Base-by-base conservation (phyloP, 2,113 vertebrate species). In the Theristicus caerulescens region DNA sequence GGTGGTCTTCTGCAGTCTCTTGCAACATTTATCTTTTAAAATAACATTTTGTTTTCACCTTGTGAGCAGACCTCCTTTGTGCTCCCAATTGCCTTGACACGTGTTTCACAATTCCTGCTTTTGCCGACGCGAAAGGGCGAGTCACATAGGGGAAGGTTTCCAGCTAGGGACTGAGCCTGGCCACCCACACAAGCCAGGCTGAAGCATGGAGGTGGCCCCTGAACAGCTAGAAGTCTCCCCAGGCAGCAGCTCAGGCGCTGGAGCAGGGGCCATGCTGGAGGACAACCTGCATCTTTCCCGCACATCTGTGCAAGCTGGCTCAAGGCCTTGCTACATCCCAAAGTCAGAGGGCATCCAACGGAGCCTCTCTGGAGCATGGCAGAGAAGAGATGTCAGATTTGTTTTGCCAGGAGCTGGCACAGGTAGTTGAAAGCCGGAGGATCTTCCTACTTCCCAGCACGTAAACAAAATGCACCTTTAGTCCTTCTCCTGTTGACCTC, bases 291-390 rank as follows among this genome's bases (percentile, higher is more conserved):
- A 31, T 18, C 76, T 47, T 66, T 61, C 67, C 72, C 3, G 5
- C 54, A 57, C 5, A 38, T 11, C 44, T 20, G 13, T n/a, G 49
- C n/a, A 62, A 71, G 85, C 7, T 0, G 0, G 17, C n/a, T 64
- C 11, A 9, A 87, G 66, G 49, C 24, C 44, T 46, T 1, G 0
- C 27, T 64, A 29, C 47, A 51, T 66, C 67, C 27, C 4, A 1
- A 0, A 3, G 0, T 38, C 14, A 2, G 22, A 62, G 11, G 17
- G 13, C 57, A 47, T 26, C 36, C 54, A 54, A 0, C 1, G 2
- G 57, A 87, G 29, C 16, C 18, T 58, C 54, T 52, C 61, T 52
- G 54, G 46, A 70, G 67, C 54, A 40, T 3, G 19, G 29, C 47
- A 72, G 27, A 67, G 81, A 42, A 61, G n/a, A 69, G 29, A 32